Evolutionary conservation across 2,113 vertebrate species (phyloP).

Genomic region (Sylvietta virens): DNA sequence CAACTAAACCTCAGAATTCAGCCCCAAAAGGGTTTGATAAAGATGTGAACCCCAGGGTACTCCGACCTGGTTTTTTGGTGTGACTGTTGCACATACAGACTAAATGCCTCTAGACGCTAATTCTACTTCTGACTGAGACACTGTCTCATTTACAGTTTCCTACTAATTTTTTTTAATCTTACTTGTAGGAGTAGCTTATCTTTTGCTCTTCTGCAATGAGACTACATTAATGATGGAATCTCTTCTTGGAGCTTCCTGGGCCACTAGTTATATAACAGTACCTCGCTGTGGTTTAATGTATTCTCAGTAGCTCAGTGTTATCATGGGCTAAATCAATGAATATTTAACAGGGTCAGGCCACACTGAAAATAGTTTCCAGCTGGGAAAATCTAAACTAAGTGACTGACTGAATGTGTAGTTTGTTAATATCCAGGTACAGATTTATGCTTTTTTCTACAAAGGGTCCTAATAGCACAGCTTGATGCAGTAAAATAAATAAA

Average conservation of each 20-base stretch:
- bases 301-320: background rate
- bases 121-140: background rate
- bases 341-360: background rate
- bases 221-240: background rate
- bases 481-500: background rate
- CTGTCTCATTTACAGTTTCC: background rate
- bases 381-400: background rate
- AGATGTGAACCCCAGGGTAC: background rate
- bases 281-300: background rate
- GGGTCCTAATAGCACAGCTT: background rate
- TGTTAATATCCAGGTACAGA: background rate
- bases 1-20: background rate
- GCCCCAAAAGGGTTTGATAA: background rate
- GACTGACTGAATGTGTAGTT: background rate
- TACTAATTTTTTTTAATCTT: background rate
- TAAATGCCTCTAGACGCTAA: accelerated
- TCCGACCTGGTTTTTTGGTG: background rate
- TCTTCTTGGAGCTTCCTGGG: background rate
- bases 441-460: background rate
- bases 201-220: background rate
- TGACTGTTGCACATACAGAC: background rate
- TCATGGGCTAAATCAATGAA: background rate
- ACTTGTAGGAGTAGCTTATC: background rate
- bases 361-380: background rate
- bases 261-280: background rate